phyloP scores from a whole-genome alignment of 2,888 invertebrate genomes.

The Stegophylla sp. region DNA sequence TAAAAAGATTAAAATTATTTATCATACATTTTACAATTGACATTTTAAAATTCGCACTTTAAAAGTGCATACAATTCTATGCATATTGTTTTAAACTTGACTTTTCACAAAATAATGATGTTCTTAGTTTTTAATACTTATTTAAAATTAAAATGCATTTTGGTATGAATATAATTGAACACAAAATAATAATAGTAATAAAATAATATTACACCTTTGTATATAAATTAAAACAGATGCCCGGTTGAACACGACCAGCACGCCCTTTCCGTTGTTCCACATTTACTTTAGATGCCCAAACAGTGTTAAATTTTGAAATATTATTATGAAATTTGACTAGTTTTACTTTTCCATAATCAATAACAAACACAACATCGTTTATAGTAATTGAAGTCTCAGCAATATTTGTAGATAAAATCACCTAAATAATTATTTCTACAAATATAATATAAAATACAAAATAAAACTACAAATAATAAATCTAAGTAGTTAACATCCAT shows the following conservation, averaged over 20 bases:
- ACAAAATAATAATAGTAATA: too few species aligned
- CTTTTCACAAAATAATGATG: too few species aligned
- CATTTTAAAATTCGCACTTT: too few species aligned
- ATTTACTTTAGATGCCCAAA: constrained; percentile 93
- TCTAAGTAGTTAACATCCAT: too few species aligned
- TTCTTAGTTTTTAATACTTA: not conserved
- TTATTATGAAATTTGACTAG: constrained; percentile 98
- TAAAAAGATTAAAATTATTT: constrained; percentile 41
- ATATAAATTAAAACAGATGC: constrained; percentile 92
- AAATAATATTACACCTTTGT: constrained; percentile 66
- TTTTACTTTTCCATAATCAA: constrained; percentile 96
- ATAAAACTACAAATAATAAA: too few species aligned
- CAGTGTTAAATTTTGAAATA: constrained; percentile 97
- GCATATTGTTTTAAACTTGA: too few species aligned
- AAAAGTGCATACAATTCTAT: too few species aligned
- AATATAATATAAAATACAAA: too few species aligned
- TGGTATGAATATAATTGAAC: too few species aligned
- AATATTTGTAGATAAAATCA: constrained; percentile 96
- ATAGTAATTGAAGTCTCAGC: constrained; percentile 98
- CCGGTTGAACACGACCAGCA: constrained; percentile 92
- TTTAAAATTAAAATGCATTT: not conserved
- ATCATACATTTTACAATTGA: too few species aligned
- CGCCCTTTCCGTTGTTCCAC: constrained; percentile 92
- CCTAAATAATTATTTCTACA: constrained; percentile 68
- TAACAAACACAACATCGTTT: constrained; percentile 96